These are phyloP conservation scores for Anseranas semipalmata DNA, from an alignment of 2,113 vertebrate species.

Conservation along the genomic window DNA sequence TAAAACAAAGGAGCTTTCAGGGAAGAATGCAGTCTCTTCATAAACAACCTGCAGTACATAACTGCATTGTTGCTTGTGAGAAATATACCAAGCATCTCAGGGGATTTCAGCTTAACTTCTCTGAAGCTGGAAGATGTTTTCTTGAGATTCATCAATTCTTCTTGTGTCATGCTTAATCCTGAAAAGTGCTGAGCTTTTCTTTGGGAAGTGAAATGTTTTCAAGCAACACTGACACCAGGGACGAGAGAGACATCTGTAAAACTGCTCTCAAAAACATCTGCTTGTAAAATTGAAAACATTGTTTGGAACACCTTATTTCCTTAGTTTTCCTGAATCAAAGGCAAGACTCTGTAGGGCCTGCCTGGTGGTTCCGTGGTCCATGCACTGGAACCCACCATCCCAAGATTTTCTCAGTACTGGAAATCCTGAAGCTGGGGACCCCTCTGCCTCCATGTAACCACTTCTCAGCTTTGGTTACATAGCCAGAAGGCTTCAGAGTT, in stretches of 20 bases:
- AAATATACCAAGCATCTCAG: not conserved
- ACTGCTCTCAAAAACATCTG: not conserved
- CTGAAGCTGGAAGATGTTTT: not conserved
- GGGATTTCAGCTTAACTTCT: not conserved
- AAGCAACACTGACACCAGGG: not conserved
- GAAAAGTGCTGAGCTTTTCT: not conserved
- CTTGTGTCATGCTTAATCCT: not conserved
- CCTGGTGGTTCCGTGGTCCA: not conserved
- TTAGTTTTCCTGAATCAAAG: not conserved
- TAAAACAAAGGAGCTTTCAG: not conserved
- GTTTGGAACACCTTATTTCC: not conserved
- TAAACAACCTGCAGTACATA: not conserved
- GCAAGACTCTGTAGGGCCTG: not conserved
- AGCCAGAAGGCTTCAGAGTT: not conserved
- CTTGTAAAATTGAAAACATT: not conserved
- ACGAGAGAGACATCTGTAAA: not conserved
- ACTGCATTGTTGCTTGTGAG: not conserved
- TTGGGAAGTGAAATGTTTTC: not conserved
- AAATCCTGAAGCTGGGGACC: not conserved
- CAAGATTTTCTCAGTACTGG: not conserved
- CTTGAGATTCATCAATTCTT: not conserved
- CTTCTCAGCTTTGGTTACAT: not conserved
- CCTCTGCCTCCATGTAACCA: not conserved
- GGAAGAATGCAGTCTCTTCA: not conserved
- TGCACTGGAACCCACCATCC: not conserved